Evolutionary conservation across 1,140 invertebrate genomes (phyloP).

Genomic region (Atta texana): DNA sequence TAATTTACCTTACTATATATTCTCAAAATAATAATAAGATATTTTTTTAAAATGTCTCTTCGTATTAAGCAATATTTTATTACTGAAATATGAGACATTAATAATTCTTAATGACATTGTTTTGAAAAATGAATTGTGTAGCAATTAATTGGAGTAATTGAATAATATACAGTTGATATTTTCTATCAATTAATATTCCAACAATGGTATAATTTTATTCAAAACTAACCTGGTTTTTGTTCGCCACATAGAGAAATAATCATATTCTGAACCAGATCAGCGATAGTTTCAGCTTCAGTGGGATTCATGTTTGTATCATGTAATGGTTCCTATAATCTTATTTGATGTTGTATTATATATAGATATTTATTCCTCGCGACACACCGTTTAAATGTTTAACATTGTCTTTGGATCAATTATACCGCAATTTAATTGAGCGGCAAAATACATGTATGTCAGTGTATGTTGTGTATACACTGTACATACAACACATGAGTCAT

Average conservation of each 20-base stretch:
- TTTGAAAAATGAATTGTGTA: constrained; percentile 49
- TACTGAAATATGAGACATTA: not conserved
- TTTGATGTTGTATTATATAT: not conserved
- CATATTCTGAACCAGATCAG: constrained; percentile 84
- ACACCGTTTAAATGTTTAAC: not conserved
- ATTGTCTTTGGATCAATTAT: too few relatives aligned
- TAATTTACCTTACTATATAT: not conserved
- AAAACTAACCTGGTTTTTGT: constrained; percentile 82
- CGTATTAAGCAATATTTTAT: not conserved
- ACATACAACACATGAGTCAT: too few relatives aligned
- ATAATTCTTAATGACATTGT: constrained; percentile 44
- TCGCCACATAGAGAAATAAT: constrained; percentile 83
- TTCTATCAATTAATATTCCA: not conserved
- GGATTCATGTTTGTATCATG: constrained; percentile 74
- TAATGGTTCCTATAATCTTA: not conserved
- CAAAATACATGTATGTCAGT: not conserved
- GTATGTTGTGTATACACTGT: too few relatives aligned
- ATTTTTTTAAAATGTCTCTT: not conserved
- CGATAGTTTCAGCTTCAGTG: constrained; percentile 81
- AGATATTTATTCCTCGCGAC: not conserved
- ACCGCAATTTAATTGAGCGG: constrained; percentile 4
- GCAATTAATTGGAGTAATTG: not conserved
- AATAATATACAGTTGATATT: not conserved
- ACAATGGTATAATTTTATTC: not conserved
- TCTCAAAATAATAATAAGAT: constrained; percentile 26